These are phyloP conservation scores for Mythimna lalbum DNA, from an alignment of 2,888 invertebrate species.

Conservation along the genomic window DNA sequence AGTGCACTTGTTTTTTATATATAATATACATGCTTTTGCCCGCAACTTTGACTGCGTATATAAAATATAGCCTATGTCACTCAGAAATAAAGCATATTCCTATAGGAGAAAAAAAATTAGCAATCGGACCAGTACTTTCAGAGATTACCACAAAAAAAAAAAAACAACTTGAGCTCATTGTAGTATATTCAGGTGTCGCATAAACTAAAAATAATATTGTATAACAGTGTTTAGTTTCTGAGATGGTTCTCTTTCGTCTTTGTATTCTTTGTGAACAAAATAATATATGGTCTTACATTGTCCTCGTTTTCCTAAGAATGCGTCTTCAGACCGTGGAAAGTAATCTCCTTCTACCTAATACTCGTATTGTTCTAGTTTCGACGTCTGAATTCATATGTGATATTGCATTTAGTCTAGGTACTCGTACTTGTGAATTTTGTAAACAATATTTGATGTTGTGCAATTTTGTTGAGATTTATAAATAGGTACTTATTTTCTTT, in stretches of 20 bases:
- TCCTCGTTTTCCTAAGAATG: not conserved
- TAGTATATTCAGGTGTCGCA: too few species aligned
- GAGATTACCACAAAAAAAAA: too few species aligned
- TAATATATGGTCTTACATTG: not conserved
- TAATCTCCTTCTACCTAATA: slow-evolving; percentile 29
- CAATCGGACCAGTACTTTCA: too few species aligned
- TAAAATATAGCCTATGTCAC: too few species aligned
- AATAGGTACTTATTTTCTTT: too few species aligned
- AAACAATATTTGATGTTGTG: slow-evolving; percentile 5
- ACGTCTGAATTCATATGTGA: slow-evolving; percentile 15
- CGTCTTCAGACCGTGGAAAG: not conserved
- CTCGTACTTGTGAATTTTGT: slow-evolving; percentile 25
- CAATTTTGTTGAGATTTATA: not conserved
- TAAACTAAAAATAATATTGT: too few species aligned
- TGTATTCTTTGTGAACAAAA: not conserved
- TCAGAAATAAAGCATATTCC: too few species aligned
- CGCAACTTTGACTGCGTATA: too few species aligned
- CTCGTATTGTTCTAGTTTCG: slow-evolving; percentile 3
- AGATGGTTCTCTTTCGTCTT: too few species aligned
- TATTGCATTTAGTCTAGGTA: slow-evolving; percentile 23
- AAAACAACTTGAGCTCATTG: too few species aligned
- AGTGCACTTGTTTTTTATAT: slow-evolving; percentile 13
- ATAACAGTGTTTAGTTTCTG: too few species aligned
- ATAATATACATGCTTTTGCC: not conserved
- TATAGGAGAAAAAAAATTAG: too few species aligned